Evolutionary conservation across 2,113 vertebrate species (phyloP), one percentile per base, ranked within the genome.

Genomic region (Mirounga angustirostris): DNA sequence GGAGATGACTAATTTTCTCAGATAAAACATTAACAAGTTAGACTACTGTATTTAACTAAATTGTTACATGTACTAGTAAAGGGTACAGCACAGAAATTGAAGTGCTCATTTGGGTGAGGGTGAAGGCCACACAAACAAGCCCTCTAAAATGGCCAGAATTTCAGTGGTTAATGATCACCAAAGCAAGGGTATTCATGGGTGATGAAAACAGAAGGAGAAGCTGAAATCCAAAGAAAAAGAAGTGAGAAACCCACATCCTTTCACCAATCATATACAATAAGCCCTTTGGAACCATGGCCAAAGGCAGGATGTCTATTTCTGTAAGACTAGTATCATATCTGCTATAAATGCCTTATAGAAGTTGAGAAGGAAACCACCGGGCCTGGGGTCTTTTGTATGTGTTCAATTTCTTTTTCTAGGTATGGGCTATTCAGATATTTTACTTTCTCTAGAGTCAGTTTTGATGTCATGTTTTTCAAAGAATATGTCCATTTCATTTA

Each of bases 321-420:
- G n/a, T 76, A n/a, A 83, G 19, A 40, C 24, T 65, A 43, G 26
- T 33, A 36, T 73, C 11, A 56, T 28, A 50, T 83, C 18, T 91
- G 43, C 30, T 46, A 43, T 33, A 65, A n/a, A n/a, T 46, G 33
- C 1, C 26, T 65, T 21, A 21, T 18, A 9, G 9, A 33, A 43
- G 74, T 76, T 9, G 65, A 83, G 61, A 56, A 82, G 11, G 14
- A 82, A 71, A 43, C 11, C 43, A 43, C 0, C 5, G 4, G 18
- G 8, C 14, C 26, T 56, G 46, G 65, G 43, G 0, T 10, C 0
- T 2, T 84, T 2, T 14, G 33, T 0, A 0, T 24, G 8, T 50
- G 46, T 59, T 78, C 26, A 74, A 26, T 69, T 56, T 84, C n/a
- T 67, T 78, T 28, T 85, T 2, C 5, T 78, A 22, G 26, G 22